Conservation (phyloP, 2,797 vertebrate genomes). For the Coregonus sp. region DNA sequence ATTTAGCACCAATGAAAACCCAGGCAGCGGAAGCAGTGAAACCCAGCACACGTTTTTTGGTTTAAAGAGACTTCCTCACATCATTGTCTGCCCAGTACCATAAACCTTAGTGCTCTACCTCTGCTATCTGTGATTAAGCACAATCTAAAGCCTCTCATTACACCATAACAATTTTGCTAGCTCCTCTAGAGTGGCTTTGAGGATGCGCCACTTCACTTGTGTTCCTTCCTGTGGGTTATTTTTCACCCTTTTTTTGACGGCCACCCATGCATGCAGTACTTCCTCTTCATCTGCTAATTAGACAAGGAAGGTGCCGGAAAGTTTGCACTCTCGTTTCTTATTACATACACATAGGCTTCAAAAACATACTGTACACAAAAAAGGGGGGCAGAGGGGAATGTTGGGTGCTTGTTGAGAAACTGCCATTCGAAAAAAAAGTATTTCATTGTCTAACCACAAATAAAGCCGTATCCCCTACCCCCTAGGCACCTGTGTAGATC, state of each 20-base stretch:
- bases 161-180: constrained; percentile 62
- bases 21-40: constrained; percentile 72
- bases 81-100: constrained; percentile 71
- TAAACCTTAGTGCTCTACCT: constrained; percentile 70
- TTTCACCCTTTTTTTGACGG: constrained; percentile 60
- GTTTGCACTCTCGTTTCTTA: constrained; percentile 65
- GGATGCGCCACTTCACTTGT: constrained; percentile 44
- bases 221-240: constrained; percentile 61
- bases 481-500: neutral
- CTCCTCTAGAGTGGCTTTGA: constrained; percentile 65
- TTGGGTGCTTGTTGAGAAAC: neutral
- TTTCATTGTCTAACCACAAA: neutral
- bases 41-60: constrained; percentile 72
- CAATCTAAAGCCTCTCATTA: constrained; percentile 75
- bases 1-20: constrained; percentile 74
- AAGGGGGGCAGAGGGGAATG: constrained; percentile 21
- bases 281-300: constrained; percentile 71
- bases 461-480: neutral
- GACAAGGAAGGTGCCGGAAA: constrained; percentile 64
- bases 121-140: constrained; percentile 78
- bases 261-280: constrained; percentile 70
- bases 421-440: neutral
- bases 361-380: constrained; percentile 50
- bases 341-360: constrained; percentile 46
- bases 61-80: constrained; percentile 76